Evolutionary conservation across 2,113 vertebrate species (phyloP).

Genomic region (Epinephelus lanceolatus): DNA sequence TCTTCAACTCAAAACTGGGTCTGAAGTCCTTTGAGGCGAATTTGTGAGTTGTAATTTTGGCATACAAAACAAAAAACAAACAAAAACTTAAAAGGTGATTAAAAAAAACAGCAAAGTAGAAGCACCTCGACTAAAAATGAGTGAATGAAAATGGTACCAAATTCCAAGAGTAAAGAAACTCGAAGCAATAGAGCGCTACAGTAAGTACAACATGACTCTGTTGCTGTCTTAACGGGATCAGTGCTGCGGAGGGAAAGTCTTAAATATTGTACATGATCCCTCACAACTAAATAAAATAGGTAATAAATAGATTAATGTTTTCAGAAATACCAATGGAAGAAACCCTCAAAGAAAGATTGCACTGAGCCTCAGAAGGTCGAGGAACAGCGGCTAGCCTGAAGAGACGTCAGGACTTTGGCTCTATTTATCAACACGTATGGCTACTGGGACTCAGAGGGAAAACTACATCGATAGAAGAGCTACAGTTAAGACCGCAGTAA

Average conservation of each 20-base stretch:
- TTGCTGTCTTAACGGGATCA: not conserved
- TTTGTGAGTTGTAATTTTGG: too few species aligned
- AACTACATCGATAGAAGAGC: conserved; percentile 35
- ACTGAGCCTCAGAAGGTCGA: not conserved
- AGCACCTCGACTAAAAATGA: too few species aligned
- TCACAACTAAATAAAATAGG: not conserved
- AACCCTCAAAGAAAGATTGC: not conserved
- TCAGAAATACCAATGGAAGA: not conserved
- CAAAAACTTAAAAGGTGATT: too few species aligned
- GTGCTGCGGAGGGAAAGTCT: not conserved
- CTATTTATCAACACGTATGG: conserved; percentile 31
- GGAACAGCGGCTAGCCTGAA: not conserved
- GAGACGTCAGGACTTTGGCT: conserved; percentile 7
- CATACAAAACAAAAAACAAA: too few species aligned
- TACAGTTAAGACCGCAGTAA: conserved; percentile 23
- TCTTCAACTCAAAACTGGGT: too few species aligned
- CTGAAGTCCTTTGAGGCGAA: too few species aligned
- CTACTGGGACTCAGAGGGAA: conserved; percentile 52
- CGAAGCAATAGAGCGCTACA: too few species aligned
- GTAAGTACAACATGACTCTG: too few species aligned
- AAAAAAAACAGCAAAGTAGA: too few species aligned
- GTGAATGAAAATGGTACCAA: too few species aligned
- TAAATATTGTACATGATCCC: not conserved
- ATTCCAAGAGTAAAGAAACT: too few species aligned
- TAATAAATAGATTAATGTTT: not conserved